phyloP scores from a whole-genome alignment of 2,113 vertebrate genomes.

The Mastomys coucha region DNA sequence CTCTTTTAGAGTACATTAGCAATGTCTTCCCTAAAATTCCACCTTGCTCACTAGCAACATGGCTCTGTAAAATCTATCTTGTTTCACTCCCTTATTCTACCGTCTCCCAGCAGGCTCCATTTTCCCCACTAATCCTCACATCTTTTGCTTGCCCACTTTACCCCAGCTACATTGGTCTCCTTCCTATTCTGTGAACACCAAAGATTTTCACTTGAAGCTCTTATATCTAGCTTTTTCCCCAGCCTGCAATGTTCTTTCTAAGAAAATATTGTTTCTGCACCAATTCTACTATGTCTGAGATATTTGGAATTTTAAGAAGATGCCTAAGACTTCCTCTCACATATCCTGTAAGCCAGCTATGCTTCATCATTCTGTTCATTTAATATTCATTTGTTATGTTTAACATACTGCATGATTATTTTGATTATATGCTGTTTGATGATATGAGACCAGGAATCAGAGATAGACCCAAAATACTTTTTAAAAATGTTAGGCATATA shows the following conservation, averaged over 20 bases:
- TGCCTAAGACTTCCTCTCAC: too few relatives aligned
- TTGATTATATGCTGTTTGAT: not conserved
- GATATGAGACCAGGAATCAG: not conserved
- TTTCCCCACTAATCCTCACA: not conserved
- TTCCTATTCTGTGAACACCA: not conserved
- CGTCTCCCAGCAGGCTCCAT: not conserved
- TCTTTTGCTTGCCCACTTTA: not conserved
- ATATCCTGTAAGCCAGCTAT: not conserved
- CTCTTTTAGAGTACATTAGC: not conserved
- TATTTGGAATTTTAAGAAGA: conserved; percentile 5
- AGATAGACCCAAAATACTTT: not conserved
- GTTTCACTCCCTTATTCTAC: accelerated
- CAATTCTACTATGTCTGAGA: not conserved
- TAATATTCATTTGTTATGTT: not conserved
- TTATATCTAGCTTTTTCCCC: not conserved
- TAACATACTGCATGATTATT: not conserved
- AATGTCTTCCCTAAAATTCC: not conserved
- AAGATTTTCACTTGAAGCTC: not conserved
- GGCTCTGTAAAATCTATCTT: not conserved
- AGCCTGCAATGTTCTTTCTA: not conserved
- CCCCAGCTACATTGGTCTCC: not conserved
- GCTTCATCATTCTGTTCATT: not conserved
- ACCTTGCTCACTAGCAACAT: not conserved
- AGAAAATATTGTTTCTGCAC: not conserved
- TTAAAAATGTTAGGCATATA: not conserved